phyloP scores from a whole-genome alignment of 2,888 invertebrate species.

The Thymelicus sylvestris region DNA sequence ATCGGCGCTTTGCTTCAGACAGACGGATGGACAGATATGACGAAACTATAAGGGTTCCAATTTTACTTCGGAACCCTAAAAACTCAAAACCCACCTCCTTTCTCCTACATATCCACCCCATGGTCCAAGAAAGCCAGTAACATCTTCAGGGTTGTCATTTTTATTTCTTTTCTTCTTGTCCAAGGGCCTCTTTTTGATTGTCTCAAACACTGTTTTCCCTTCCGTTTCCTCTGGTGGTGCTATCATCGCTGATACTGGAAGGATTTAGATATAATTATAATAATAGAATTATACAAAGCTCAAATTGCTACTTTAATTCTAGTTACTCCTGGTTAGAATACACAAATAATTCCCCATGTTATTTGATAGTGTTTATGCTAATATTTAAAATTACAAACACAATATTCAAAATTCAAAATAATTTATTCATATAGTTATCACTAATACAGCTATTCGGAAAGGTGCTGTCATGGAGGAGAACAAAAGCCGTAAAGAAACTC shows the following conservation, averaged over 20 bases:
- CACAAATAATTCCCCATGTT: too few species aligned
- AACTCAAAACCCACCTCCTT: slow-evolving; percentile 73
- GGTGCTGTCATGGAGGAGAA: too few species aligned
- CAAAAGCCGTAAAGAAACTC: too few species aligned
- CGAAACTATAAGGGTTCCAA: too few species aligned
- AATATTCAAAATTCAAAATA: too few species aligned
- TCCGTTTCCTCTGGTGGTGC: slow-evolving; percentile 89
- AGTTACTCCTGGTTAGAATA: background rate
- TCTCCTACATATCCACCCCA: slow-evolving; percentile 99
- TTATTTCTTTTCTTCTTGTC: slow-evolving; percentile 93
- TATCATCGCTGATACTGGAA: slow-evolving; percentile 83
- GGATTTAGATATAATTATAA: background rate
- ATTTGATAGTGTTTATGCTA: too few species aligned
- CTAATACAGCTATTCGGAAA: too few species aligned
- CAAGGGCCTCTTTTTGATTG: slow-evolving; percentile 87
- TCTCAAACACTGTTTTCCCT: slow-evolving; percentile 96
- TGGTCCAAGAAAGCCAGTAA: slow-evolving; percentile 98
- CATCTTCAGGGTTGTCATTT: slow-evolving; percentile 95
- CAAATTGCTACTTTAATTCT: background rate
- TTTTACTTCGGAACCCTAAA: too few species aligned
- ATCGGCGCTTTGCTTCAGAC: too few species aligned
- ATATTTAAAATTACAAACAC: too few species aligned
- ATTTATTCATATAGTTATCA: too few species aligned
- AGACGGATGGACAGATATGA: too few species aligned
- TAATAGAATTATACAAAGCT: background rate